A percentile compares a stretch with the other conserved stretches of the same genome.
phyloP scores from a whole-genome alignment of 2,113 vertebrate species.

The Noctilio leporinus region DNA sequence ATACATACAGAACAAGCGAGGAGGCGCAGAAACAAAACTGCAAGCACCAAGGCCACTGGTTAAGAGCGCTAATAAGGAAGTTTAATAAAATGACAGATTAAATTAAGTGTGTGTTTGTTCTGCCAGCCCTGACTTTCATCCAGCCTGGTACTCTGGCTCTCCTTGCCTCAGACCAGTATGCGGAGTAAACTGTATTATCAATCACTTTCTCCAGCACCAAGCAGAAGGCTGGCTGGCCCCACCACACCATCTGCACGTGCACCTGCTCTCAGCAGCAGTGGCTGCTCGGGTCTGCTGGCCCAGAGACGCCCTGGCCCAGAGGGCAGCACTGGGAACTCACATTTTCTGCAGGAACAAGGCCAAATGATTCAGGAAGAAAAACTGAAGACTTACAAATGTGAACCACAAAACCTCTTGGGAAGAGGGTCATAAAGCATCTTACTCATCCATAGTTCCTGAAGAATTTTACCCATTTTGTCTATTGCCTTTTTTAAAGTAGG shows the following conservation, averaged over 20 bases:
- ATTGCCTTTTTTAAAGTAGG: neutral
- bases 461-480: neutral
- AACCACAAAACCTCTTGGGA: neutral
- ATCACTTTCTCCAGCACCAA: slow-evolving; percentile 32
- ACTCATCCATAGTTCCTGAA: neutral
- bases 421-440: neutral
- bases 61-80: neutral
- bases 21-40: neutral
- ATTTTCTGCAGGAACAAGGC: slow-evolving; percentile 10
- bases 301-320: neutral
- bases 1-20: neutral
- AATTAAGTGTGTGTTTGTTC: neutral
- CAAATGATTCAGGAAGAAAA: slow-evolving; percentile 29
- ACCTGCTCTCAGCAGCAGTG: slow-evolving; percentile 52
- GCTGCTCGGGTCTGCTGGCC: slow-evolving; percentile 10
- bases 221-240: slow-evolving; percentile 37
- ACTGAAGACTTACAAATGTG: neutral
- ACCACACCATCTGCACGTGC: slow-evolving; percentile 40
- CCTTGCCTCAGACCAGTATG: neutral
- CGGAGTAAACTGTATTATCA: slow-evolving; percentile 1
- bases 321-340: neutral
- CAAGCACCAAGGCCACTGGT: neutral
- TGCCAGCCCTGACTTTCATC: neutral
- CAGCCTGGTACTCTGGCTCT: neutral
- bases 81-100: neutral